A percentile compares a stretch with the other conserved stretches of the same genome.
These are phyloP conservation scores for Theonella swinhoei DNA, from an alignment of 37 sponge, comb jelly and placozoan species.

Conservation along the genomic window DNA sequence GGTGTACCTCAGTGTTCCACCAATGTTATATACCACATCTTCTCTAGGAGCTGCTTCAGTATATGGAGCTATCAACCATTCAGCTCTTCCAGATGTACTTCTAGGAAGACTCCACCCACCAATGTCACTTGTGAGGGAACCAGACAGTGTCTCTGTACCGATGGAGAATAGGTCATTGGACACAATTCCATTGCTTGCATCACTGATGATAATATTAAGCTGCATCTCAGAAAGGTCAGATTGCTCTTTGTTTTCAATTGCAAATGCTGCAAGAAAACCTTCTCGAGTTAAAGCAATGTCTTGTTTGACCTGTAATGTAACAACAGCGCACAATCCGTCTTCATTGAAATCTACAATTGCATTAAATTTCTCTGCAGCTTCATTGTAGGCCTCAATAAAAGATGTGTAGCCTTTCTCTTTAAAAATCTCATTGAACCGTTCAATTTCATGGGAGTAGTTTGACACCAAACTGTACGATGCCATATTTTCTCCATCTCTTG, in stretches of 20 bases:
- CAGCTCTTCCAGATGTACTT: slow-evolving; percentile 11
- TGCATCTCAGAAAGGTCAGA: neutral
- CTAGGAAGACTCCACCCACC: slow-evolving; percentile 12
- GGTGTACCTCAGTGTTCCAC: slow-evolving; percentile 18
- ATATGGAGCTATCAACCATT: slow-evolving; percentile 41
- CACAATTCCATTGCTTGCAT: neutral
- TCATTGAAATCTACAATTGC: slow-evolving; percentile 4
- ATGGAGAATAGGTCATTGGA: slow-evolving; percentile 24
- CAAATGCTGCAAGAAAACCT: slow-evolving; percentile 39
- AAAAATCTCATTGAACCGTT: slow-evolving; percentile 10
- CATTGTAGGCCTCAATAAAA: slow-evolving; percentile 38
- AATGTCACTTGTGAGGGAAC: slow-evolving; percentile 11
- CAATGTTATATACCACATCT: slow-evolving; percentile 11
- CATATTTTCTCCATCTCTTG: slow-evolving; percentile 8
- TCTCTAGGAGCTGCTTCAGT: slow-evolving; percentile 45
- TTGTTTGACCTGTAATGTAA: slow-evolving; percentile 38
- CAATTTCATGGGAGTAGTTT: neutral
- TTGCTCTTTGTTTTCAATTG: slow-evolving; percentile 43
- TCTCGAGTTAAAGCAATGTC: slow-evolving; percentile 39
- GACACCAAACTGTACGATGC: slow-evolving; percentile 13
- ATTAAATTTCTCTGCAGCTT: slow-evolving; percentile 8
- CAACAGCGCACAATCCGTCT: slow-evolving; percentile 44
- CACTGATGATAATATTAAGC: slow-evolving; percentile 22
- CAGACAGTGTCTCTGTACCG: slow-evolving; percentile 21
- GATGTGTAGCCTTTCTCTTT: slow-evolving; percentile 23